These are phyloP conservation scores for Aurelia aurita complex sp. Pacific DNA, from an alignment of 30 jellyfish, hydroid and myxozoan genomes.

Conservation along the genomic window DNA sequence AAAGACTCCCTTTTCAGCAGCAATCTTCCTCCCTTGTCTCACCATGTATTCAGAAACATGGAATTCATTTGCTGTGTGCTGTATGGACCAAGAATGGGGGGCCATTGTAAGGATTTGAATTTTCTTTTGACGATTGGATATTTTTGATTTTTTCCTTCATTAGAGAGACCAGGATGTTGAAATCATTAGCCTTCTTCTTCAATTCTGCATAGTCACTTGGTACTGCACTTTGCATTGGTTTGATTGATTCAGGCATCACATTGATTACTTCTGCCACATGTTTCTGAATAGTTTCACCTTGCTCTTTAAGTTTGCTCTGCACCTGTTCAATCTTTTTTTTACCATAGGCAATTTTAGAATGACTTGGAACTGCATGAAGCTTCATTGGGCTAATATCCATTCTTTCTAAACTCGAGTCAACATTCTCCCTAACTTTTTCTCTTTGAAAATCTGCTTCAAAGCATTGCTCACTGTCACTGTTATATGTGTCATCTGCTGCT, in stretches of 20 bases:
- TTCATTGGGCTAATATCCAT: conserved; percentile 51
- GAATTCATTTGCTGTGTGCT: conserved; percentile 19
- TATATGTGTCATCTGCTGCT: not conserved
- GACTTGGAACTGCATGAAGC: conserved; percentile 31
- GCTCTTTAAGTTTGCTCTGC: not conserved
- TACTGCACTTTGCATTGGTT: not conserved
- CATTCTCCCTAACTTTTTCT: not conserved
- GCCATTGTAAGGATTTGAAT: conserved; percentile 58
- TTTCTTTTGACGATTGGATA: conserved; percentile 30
- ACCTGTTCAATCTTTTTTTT: conserved; percentile 70
- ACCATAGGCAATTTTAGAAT: conserved; percentile 43
- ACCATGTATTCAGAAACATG: conserved; percentile 41
- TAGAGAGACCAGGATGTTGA: conserved; percentile 26
- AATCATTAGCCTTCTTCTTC: conserved; percentile 35
- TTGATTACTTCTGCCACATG: conserved; percentile 22
- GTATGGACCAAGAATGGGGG: conserved; percentile 66
- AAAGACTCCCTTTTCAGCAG: conserved; percentile 28
- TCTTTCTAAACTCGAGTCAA: conserved; percentile 1
- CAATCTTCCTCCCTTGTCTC: conserved; percentile 39
- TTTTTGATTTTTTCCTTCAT: conserved; percentile 36
- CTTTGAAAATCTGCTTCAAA: conserved; percentile 7
- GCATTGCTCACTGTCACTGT: not conserved
- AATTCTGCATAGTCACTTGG: conserved; percentile 1
- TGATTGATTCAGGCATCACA: conserved; percentile 26
- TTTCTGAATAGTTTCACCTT: conserved; percentile 4